Base-by-base conservation (phyloP, 2,113 vertebrate species). In the Proteles cristata region DNA sequence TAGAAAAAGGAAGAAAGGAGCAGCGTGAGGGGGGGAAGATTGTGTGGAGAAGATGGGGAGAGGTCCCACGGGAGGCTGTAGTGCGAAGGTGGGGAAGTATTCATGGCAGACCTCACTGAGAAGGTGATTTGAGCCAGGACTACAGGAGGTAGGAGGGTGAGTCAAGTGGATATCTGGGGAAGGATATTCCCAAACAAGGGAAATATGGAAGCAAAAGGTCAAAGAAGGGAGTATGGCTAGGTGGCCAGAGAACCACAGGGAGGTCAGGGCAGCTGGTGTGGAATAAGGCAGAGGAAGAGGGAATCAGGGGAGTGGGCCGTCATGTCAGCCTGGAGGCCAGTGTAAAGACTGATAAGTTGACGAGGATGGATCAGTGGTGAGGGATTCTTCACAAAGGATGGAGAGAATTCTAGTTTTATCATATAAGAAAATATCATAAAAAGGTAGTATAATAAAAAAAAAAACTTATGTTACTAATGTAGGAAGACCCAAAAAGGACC, bases 281-380 rank as follows among this genome's bases (percentile, higher is more conserved):
- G 28, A 39, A 17, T 23, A 63, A 84, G 58, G 53, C 11, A 15
- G 61, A 79, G 15, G 19, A 3, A 16, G 23, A 45, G 7, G 35
- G n/a, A 4, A 31, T 66, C 17, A 25, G 35, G 16, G 66, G 9
- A 53, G 5, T 4, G 35, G 8, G 0, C 15, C 2, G 0, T 28
- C 26, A 2, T 31, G 4, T 48, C 7, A 61, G 58, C 16, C 55
- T 58, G 14, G 4, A 15, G 43, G 43, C 74, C 43, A 77, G 9
- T 7, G 14, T 16, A 48, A 77, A n/a, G 45, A 50, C 16, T 33
- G 28, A 23, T 35, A 33, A 7, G 6, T 5, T 63, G 55, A 80
- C 4, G 8, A 11, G 7, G 7, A 48, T 58, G 66, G 17, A 19
- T 17, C 55, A 58, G n/a, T 2, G 15, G 10, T 26, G 31, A 66